These are phyloP conservation scores for Nomada flava DNA, from an alignment of 2,888 invertebrate genomes.

Conservation along the genomic window DNA sequence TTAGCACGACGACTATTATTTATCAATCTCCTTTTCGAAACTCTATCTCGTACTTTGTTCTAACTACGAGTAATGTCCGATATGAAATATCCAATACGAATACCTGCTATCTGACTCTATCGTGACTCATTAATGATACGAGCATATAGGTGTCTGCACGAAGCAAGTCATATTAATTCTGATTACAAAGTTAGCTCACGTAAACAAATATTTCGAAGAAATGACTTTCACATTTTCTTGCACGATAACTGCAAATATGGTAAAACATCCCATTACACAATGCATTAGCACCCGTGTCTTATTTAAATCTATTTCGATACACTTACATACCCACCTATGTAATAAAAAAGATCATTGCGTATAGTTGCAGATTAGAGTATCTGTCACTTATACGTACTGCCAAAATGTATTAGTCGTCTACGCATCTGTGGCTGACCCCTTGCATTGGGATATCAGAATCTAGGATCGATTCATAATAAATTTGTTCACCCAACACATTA, in stretches of 20 bases:
- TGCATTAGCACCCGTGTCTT: background rate
- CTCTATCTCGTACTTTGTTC: background rate
- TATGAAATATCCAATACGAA: no score
- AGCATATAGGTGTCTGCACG: background rate
- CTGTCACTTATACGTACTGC: background rate
- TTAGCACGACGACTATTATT: background rate
- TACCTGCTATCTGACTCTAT: no score
- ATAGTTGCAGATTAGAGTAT: background rate
- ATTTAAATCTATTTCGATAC: background rate
- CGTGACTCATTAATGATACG: no score
- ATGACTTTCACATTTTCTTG: background rate
- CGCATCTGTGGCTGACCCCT: background rate
- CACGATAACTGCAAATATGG: background rate
- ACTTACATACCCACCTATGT: background rate
- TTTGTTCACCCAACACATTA: background rate
- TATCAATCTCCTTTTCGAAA: background rate
- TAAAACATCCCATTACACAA: background rate
- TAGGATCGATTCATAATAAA: slow-evolving; percentile 15
- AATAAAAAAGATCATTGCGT: no score
- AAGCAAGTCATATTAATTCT: slow-evolving; percentile 1
- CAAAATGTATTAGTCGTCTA: background rate
- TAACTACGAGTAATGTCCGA: background rate
- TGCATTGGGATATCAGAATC: background rate
- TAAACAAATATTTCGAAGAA: background rate
- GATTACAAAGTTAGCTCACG: background rate